Evolutionary conservation across 1,140 invertebrate species (phyloP).

Genomic region (Xylocopa sonorina): DNA sequence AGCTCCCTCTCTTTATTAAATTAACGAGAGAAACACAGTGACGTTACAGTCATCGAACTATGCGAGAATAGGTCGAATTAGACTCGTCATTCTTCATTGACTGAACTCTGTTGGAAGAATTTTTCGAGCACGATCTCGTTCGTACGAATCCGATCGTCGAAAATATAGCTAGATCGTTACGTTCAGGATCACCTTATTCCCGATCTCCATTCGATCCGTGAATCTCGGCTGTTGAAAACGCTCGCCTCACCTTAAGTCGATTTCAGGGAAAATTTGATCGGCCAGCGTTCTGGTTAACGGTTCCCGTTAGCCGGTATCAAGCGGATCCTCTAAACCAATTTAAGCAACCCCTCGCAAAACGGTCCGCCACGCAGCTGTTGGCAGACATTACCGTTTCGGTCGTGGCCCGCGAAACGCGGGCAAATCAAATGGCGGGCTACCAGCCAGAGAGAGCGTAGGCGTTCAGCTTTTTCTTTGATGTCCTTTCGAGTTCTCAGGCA

Average conservation of each 20-base stretch:
- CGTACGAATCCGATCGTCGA: background rate
- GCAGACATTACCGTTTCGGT: conserved; percentile 62
- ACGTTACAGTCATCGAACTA: no score
- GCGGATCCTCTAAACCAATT: conserved; percentile 39
- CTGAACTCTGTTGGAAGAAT: conserved; percentile 15
- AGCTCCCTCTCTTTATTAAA: no score
- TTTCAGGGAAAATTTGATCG: conserved; percentile 42
- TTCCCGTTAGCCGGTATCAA: conserved; percentile 13
- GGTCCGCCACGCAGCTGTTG: conserved; percentile 56
- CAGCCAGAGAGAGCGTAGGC: conserved; percentile 35
- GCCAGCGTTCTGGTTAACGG: conserved; percentile 6
- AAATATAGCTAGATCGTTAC: background rate
- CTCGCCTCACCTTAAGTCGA: conserved; percentile 18
- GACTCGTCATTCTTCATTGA: no score
- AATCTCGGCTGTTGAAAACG: background rate
- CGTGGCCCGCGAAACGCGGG: conserved; percentile 54
- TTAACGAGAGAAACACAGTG: no score
- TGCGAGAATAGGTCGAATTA: no score
- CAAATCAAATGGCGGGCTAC: conserved; percentile 70
- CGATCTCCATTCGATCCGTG: background rate
- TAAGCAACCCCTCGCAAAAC: conserved; percentile 42
- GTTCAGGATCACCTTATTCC: background rate
- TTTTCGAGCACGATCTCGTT: background rate
- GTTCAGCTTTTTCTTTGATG: conserved; percentile 72
- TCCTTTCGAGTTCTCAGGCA: conserved; percentile 63